Base-by-base conservation (phyloP, 1,140 invertebrate genomes). In the Aphelinus atriplicis region DNA sequence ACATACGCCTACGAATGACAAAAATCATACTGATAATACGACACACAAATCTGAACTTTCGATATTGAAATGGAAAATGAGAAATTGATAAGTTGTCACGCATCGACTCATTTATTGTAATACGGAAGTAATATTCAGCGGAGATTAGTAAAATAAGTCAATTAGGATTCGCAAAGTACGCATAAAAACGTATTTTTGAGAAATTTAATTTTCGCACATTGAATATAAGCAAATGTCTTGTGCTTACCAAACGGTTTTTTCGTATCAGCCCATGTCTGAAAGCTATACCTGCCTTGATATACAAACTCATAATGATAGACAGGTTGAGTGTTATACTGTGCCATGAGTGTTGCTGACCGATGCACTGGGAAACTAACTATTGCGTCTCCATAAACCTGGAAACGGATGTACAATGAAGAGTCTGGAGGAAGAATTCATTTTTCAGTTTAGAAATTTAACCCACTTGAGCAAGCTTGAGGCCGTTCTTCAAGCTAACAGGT, bases 401-500 rank as follows among this genome's bases (percentile, higher is more conserved):
- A 76, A 26, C 57, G 2, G 26, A 53, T 42, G 53, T 42, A 65
- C 48, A 71, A 26, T 26, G 26, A 26, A 26, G 26, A 26, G 26
- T 26, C 26, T 26, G 26, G 26, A 26, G 26, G 26, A 26, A 50
- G 10, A 50, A 9, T 58, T 9, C 26, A 53, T 5, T 9, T 5
- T 53, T 53, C 4, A 61, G 45, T 61, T 43, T 57, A 7, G 10
- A 57, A 57, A 57, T 57, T 57, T 10, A 58, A 58, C 26, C 26
- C 5, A 58, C 26, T 58, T 84, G 47, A 5, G 78, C 80, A 26
- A 85, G 68, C 46, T 72, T 76, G 43, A 80, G 53, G 62, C 77
- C 79, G 61, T 48, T 83, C 78, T 79, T 76, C 48, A 81, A 84
- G 78, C 80, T 78, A 64, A 89, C 82, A 63, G 79, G 79, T 71